A percentile compares a stretch with the other conserved stretches of the same genome.
Conservation (phyloP, 92 coral and sea anemone species). For the Actinernus sp. region DNA sequence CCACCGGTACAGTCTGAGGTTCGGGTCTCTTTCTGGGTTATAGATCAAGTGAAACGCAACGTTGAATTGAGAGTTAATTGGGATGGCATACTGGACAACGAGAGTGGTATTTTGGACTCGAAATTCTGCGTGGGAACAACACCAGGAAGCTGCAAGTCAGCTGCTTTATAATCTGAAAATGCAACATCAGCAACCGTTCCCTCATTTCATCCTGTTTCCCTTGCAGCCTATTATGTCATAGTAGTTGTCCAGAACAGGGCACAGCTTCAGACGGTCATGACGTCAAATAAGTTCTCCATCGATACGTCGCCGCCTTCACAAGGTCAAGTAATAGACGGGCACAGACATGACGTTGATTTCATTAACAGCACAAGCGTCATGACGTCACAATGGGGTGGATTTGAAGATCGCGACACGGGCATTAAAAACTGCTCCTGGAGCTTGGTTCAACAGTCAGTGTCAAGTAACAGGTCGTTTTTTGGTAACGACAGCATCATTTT, state of each 20-base stretch:
- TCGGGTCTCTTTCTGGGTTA: conserved; percentile 50
- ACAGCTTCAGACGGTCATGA: conserved; percentile 66
- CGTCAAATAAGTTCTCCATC: conserved; percentile 65
- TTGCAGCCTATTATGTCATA: conserved; percentile 61
- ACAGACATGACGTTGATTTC: conserved; percentile 63
- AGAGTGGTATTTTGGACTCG: conserved; percentile 69
- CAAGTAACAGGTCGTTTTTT: conserved; percentile 50
- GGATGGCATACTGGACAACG: conserved; percentile 71
- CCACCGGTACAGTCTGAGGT: conserved; percentile 73
- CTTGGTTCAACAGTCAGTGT: conserved; percentile 68
- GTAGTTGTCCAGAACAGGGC: conserved; percentile 77
- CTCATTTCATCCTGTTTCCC: conserved; percentile 65
- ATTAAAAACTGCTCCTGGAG: conserved; percentile 77
- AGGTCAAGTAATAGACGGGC: conserved; percentile 84
- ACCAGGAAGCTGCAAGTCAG: conserved; percentile 55
- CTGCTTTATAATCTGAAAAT: conserved; percentile 15
- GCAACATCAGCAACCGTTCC: conserved; percentile 44
- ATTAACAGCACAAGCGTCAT: conserved; percentile 53
- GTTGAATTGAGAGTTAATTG: conserved; percentile 75
- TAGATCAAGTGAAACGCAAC: conserved; percentile 47
- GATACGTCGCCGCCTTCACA: conserved; percentile 86
- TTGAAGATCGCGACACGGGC: conserved; percentile 77
- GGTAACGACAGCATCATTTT: conserved; percentile 63
- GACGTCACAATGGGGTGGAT: conserved; percentile 73
- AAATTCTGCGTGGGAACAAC: conserved; percentile 84